A percentile compares a stretch with the other conserved stretches of the same genome.
These are phyloP conservation scores for Xenops minutus DNA, from an alignment of 2,797 vertebrate species.

Conservation along the genomic window DNA sequence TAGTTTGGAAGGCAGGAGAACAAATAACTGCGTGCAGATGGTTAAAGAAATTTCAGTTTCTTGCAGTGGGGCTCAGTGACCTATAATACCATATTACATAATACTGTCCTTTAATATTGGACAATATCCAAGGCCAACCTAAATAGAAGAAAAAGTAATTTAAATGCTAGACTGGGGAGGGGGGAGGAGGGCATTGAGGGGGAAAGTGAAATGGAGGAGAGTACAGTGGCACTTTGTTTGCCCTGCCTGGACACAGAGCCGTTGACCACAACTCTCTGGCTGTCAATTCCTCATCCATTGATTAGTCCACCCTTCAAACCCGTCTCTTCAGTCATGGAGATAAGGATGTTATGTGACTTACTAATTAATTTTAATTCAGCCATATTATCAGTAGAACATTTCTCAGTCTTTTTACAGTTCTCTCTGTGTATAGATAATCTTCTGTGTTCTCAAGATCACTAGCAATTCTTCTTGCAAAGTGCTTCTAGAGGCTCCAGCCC, in stretches of 20 bases:
- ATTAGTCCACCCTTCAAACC: neutral
- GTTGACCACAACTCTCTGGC: neutral
- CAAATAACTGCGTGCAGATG: neutral
- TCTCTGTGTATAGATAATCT: neutral
- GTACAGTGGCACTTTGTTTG: neutral
- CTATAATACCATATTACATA: neutral
- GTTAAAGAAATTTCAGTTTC: slow-evolving; percentile 4
- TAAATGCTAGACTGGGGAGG: neutral
- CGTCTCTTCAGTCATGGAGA: neutral
- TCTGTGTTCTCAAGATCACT: neutral
- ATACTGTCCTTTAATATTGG: neutral
- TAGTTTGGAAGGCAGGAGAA: slow-evolving; percentile 13
- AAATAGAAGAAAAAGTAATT: neutral
- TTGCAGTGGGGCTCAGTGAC: neutral
- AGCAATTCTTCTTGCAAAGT: neutral
- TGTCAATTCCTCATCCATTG: neutral
- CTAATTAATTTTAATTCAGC: slow-evolving; percentile 27
- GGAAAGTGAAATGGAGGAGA: neutral
- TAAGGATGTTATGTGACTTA: neutral
- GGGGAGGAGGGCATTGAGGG: neutral
- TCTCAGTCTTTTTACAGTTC: neutral
- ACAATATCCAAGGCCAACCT: neutral
- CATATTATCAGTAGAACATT: neutral
- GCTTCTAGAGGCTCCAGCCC: neutral
- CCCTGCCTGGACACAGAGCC: neutral